These are phyloP conservation scores for Plotosus lineatus DNA, from an alignment of 2,113 vertebrate species.

Conservation along the genomic window DNA sequence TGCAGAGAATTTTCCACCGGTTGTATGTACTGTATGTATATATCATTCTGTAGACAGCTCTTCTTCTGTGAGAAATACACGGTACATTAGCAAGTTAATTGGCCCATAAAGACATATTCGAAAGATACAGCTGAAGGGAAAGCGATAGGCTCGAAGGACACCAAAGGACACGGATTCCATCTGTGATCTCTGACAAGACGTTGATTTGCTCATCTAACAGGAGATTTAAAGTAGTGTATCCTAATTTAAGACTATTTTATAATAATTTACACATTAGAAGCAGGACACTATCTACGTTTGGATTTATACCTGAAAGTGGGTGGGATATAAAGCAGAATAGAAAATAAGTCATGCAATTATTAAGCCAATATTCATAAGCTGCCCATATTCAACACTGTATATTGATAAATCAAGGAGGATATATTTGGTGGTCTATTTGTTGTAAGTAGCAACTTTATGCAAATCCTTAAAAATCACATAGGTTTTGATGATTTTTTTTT, in stretches of 20 bases:
- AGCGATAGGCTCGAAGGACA: neutral
- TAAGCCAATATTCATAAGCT: no score
- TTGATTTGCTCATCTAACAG: neutral
- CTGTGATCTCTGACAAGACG: neutral
- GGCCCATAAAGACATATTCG: conserved; percentile 4
- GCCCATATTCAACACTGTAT: no score
- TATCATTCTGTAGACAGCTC: neutral
- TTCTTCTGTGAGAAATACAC: conserved; percentile 13
- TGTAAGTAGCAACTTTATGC: no score
- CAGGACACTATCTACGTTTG: neutral
- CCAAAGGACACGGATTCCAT: neutral
- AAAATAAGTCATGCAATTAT: no score
- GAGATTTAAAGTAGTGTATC: neutral
- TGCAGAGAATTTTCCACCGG: neutral
- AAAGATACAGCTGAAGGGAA: conserved; percentile 13
- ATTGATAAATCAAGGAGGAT: no score
- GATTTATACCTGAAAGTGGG: neutral
- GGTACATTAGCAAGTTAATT: conserved; percentile 32
- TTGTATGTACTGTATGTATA: neutral
- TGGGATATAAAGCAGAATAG: neutral
- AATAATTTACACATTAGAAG: neutral
- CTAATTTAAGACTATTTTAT: neutral
- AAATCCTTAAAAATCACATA: no score
- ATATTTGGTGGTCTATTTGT: no score
- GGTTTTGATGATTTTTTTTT: no score